Evolutionary conservation across 2,888 invertebrate species (phyloP).

Genomic region (Lithosia quadra): DNA sequence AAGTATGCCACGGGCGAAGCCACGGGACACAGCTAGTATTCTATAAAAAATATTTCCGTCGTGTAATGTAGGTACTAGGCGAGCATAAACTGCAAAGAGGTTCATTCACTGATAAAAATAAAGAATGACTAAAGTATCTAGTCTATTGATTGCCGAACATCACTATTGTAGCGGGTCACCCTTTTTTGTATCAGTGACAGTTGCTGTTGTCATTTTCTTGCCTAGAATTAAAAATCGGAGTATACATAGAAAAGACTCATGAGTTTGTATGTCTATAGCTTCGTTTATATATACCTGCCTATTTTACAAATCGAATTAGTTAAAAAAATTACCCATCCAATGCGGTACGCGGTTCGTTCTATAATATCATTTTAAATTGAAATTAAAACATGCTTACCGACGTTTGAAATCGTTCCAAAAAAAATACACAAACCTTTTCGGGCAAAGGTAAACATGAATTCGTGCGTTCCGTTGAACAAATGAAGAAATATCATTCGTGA

Average conservation of each 20-base stretch:
- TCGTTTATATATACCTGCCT: not conserved
- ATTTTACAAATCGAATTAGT: not conserved
- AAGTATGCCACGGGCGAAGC: too few relatives aligned
- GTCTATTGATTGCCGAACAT: too few relatives aligned
- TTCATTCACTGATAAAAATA: too few relatives aligned
- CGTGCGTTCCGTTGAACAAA: constrained; percentile 54
- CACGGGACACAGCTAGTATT: too few relatives aligned
- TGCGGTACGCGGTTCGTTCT: constrained; percentile 14
- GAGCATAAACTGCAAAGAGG: too few relatives aligned
- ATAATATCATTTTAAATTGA: constrained; percentile 25
- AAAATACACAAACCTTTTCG: constrained; percentile 33
- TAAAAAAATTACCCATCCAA: constrained; percentile 8
- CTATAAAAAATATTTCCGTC: too few relatives aligned
- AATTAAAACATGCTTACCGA: constrained; percentile 39
- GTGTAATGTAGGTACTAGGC: too few relatives aligned
- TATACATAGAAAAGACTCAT: constrained; percentile 1
- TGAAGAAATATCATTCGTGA: constrained; percentile 66
- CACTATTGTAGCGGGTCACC: too few relatives aligned
- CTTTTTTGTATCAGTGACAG: too few relatives aligned
- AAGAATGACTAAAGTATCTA: too few relatives aligned
- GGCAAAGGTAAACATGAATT: constrained; percentile 40
- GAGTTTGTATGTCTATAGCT: not conserved
- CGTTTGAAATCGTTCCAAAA: constrained; percentile 30
- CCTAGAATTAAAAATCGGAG: too few relatives aligned
- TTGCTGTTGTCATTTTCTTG: too few relatives aligned